Percentiles rank a stretch among this genome's conserved stretches.
phyloP scores from a whole-genome alignment of 2,113 vertebrate genomes.

The Guaruba guarouba region DNA sequence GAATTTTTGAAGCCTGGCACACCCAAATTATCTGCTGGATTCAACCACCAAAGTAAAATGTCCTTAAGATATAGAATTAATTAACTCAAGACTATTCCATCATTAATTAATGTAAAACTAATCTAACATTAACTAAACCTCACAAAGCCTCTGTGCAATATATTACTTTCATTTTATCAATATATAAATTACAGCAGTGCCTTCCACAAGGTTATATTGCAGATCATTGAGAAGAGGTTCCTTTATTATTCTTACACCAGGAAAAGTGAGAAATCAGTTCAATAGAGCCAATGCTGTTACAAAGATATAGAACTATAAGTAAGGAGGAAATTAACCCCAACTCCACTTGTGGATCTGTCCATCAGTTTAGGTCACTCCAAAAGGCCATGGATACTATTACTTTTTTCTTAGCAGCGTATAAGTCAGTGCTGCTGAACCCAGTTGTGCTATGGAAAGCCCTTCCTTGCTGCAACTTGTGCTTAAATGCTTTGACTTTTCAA shows the following conservation, averaged over 20 bases:
- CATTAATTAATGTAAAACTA: constrained; percentile 7
- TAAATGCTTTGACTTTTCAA: neutral
- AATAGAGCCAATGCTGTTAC: neutral
- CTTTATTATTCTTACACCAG: neutral
- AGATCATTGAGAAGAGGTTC: neutral
- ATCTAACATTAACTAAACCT: constrained; percentile 37
- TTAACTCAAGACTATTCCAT: constrained; percentile 6
- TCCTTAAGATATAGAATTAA: constrained; percentile 8
- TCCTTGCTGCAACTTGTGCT: neutral
- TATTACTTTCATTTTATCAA: neutral
- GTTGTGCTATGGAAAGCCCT: neutral
- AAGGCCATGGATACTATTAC: neutral
- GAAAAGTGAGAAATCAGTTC: neutral
- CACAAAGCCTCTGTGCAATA: neutral
- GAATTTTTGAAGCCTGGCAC: neutral
- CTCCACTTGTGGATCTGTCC: neutral
- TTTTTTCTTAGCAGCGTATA: neutral
- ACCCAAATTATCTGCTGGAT: neutral
- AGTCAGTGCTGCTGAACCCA: neutral
- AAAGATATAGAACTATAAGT: neutral
- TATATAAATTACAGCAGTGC: neutral
- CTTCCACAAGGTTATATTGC: neutral
- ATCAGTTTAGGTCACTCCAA: neutral
- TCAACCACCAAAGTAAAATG: neutral
- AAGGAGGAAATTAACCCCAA: neutral